Evolutionary conservation across 2,113 vertebrate genomes (phyloP).

Genomic region (Cinclus mexicanus): DNA sequence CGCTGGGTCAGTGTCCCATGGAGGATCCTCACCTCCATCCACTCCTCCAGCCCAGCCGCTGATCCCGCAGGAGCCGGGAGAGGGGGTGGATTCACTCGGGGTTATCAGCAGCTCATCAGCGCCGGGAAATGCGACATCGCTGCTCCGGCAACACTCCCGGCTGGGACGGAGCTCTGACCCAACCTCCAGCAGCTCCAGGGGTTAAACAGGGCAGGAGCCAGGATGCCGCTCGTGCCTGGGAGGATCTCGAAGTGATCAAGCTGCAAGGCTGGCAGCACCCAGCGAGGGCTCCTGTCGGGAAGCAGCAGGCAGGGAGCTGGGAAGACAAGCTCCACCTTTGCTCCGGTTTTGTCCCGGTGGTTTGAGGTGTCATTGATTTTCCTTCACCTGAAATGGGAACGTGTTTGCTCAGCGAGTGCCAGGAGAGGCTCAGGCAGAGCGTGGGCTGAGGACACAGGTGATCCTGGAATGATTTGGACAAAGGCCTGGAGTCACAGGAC

Average conservation of each 20-base stretch:
- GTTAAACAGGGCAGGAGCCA: neutral
- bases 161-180: neutral
- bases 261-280: too few species aligned
- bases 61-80: neutral
- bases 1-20: accelerated
- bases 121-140: accelerated
- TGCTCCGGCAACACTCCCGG: neutral
- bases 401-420: neutral
- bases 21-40: neutral
- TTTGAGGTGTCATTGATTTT: neutral
- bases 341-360: neutral
- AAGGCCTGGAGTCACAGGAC: neutral
- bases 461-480: neutral
- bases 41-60: neutral
- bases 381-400: neutral
- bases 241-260: neutral
- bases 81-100: neutral
- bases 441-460: neutral
- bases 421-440: neutral
- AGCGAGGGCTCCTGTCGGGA: neutral
- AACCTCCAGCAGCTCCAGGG: neutral
- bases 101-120: accelerated
- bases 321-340: neutral
- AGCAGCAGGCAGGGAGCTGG: neutral
- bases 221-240: accelerated